These are phyloP conservation scores for Falco cherrug DNA, from an alignment of 2,797 vertebrate genomes.

Conservation along the genomic window DNA sequence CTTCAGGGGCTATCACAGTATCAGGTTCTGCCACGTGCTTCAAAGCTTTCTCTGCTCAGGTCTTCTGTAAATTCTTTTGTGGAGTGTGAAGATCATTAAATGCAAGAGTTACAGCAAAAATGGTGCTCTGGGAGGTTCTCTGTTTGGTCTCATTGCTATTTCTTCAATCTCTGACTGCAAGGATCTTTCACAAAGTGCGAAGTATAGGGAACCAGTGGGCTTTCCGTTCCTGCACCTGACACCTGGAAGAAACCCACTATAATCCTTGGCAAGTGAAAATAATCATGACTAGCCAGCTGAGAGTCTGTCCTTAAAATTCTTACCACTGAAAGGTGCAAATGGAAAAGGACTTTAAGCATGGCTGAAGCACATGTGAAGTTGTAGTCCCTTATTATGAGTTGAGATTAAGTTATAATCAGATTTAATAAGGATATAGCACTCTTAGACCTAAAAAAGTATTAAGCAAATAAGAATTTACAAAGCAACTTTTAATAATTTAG, in stretches of 20 bases:
- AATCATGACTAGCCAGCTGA: background rate
- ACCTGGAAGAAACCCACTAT: background rate
- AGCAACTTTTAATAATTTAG: conserved; percentile 32
- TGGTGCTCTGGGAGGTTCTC: background rate
- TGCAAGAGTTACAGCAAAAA: background rate
- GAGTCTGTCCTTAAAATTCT: background rate
- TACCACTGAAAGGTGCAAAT: background rate
- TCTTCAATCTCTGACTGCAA: background rate
- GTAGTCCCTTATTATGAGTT: background rate
- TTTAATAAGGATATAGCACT: conserved; percentile 29
- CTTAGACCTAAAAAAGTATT: conserved; percentile 23
- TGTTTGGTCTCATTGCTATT: background rate
- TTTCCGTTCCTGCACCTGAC: conserved; percentile 8
- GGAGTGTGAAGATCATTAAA: background rate
- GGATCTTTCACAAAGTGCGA: background rate
- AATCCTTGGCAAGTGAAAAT: background rate
- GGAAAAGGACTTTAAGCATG: background rate
- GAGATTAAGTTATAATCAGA: background rate
- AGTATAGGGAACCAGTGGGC: background rate
- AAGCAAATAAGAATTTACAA: conserved; percentile 59
- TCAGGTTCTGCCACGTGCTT: conserved; percentile 11
- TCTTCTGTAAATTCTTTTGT: background rate
- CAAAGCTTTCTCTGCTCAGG: background rate
- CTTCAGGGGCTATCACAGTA: background rate
- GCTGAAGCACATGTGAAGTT: background rate